Evolutionary conservation across 1,140 invertebrate genomes (phyloP), one percentile per base, ranked within the genome.

Genomic region (Drosophila nikananu): DNA sequence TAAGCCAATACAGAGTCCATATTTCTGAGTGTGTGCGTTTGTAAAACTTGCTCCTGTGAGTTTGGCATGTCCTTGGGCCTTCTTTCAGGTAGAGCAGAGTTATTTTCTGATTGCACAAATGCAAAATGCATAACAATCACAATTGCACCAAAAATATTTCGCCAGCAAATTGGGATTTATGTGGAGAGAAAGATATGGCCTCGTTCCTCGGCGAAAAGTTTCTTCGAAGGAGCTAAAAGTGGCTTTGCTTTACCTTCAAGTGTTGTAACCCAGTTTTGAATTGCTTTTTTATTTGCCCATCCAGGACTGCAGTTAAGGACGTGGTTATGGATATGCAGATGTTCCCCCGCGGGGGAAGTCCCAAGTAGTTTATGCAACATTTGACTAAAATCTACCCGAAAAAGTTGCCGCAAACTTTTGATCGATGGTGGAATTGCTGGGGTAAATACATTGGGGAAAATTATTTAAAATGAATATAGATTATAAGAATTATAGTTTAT

Each of bases 51-150:
- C 70, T 87, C 84, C 80, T 80, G 60, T 42, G 44, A 76, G 82
- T 87, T 77, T 68, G 51, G 60, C 66, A 65, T 76, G 83, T 86
- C 84, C 84, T 87, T 77, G 64, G 75, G 74, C 58, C 35, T 73
- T 62, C 48, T 49, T 51, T 51, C 41, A 55, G 46, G 54, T 51
- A 48, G 66, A 54, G 54, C 54, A 57, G 60, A 52, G 67, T 62
- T 73, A 64, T 77, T 76, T 79, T 78, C 75, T 83, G 83, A 87
- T 89, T 80, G 77, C 77, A 63, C 81, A 89, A 87, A 86, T 87
- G 84, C 86, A 89, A 84, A 89, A 89, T 79, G 84, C 86, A 89
- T 89, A 89, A 81, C 81, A 89, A 89, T 89, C 84, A 90, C 81
- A 90, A 89, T 89, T 89, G 81, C 77, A 89, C 67, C 73, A 67